Evolutionary conservation across 2,797 vertebrate species (phyloP).

Genomic region (Pampus argenteus): DNA sequence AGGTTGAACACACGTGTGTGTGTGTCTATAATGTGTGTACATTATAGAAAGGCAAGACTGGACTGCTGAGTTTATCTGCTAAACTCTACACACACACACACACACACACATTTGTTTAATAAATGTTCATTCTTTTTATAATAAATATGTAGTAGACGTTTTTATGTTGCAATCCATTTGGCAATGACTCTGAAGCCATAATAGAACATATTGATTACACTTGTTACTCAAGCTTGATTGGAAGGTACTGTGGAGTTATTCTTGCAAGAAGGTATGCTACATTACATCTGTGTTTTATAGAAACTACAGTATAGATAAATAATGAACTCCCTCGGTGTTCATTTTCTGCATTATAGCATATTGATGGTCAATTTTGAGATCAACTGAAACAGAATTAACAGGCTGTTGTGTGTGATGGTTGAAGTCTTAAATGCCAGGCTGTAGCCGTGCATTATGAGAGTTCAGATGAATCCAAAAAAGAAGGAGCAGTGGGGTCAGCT

Average conservation of each 20-base stretch:
- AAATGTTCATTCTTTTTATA: not conserved
- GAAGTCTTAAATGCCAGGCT: not conserved
- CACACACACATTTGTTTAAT: constrained; percentile 1
- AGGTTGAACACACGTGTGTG: not conserved
- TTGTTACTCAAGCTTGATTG: constrained; percentile 6
- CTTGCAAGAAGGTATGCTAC: not conserved
- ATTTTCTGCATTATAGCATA: constrained; percentile 6
- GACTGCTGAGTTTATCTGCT: constrained; percentile 1
- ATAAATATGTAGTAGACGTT: not conserved
- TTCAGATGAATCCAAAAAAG: constrained; percentile 26
- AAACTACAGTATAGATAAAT: not conserved
- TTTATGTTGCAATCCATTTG: not conserved
- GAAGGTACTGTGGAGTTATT: constrained; percentile 8
- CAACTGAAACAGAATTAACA: constrained; percentile 10
- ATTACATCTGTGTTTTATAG: not conserved
- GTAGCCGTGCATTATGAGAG: not conserved
- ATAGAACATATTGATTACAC: not conserved
- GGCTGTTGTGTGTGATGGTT: constrained; percentile 1
- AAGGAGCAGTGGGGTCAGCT: constrained; percentile 1
- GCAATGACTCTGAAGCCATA: constrained; percentile 1
- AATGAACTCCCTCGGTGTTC: not conserved
- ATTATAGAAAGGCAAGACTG: not conserved
- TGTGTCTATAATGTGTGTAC: too few species aligned
- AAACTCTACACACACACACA: not conserved
- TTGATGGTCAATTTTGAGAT: constrained; percentile 11